Conservation (phyloP, 2,797 vertebrate genomes). For the Dendrocincla fuliginosa region DNA sequence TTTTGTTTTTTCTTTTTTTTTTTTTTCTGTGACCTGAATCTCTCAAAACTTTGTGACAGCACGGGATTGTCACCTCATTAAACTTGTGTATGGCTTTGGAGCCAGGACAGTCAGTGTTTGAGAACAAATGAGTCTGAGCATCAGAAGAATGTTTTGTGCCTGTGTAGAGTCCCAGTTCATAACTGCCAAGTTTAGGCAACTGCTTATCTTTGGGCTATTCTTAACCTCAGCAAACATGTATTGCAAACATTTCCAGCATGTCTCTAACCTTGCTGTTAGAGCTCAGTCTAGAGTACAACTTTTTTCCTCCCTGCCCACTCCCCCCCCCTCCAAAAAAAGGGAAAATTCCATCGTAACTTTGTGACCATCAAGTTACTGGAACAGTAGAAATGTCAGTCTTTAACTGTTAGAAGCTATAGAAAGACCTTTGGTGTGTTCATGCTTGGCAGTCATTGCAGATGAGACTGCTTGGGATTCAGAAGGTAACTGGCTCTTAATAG, state of each 20-base stretch:
- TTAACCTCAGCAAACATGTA: slow-evolving; percentile 46
- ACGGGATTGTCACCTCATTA: slow-evolving; percentile 58
- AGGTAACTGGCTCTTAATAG: not conserved
- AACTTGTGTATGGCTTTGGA: slow-evolving; percentile 47
- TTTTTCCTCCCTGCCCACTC: too few species aligned
- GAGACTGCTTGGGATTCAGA: not conserved
- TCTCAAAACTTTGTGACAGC: slow-evolving; percentile 55
- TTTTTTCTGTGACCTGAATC: slow-evolving; percentile 20
- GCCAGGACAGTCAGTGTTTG: slow-evolving; percentile 34
- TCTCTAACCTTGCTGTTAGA: not conserved
- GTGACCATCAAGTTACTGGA: not conserved
- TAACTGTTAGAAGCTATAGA: not conserved
- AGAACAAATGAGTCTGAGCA: slow-evolving; percentile 60
- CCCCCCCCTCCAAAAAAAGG: too few species aligned
- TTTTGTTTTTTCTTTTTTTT: not conserved
- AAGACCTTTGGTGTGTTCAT: not conserved
- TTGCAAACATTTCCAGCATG: slow-evolving; percentile 34
- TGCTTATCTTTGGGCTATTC: slow-evolving; percentile 65
- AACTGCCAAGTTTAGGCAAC: slow-evolving; percentile 64
- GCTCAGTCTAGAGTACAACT: not conserved
- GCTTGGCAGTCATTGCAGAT: not conserved
- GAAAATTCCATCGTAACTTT: not conserved
- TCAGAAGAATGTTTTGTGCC: slow-evolving; percentile 61
- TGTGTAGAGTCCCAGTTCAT: slow-evolving; percentile 15
- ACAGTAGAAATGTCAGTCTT: not conserved